Conservation (phyloP, 2,888 invertebrate genomes). For the Heliconius charithonia region DNA sequence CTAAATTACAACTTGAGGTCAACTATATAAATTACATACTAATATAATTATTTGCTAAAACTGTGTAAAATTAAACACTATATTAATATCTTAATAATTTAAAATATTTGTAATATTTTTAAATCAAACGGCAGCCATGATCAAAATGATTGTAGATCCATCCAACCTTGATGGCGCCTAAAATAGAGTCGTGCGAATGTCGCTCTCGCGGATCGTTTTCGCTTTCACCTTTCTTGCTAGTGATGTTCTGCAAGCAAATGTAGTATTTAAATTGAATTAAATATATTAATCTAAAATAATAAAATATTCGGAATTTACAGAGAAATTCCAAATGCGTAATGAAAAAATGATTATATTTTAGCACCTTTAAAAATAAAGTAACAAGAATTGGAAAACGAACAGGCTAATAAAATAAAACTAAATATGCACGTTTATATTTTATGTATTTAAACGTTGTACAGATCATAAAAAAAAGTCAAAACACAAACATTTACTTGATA, state of each 20-base stretch:
- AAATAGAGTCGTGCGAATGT: constrained; percentile 34
- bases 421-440: too few species aligned
- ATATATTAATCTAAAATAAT: background rate
- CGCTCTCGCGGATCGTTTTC: constrained; percentile 22
- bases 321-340: background rate
- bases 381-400: too few species aligned
- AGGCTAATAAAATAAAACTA: too few species aligned
- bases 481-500: background rate
- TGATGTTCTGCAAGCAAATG: background rate
- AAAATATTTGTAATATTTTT: background rate
- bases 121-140: background rate
- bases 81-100: background rate
- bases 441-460: too few species aligned
- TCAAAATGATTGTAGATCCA: background rate
- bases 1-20: background rate
- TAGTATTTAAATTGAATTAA: background rate
- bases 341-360: too few species aligned
- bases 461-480: background rate
- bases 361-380: too few species aligned
- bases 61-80: background rate
- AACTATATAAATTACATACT: background rate
- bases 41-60: background rate
- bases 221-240: constrained; percentile 16
- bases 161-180: constrained; percentile 31
- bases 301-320: background rate